These are phyloP conservation scores for Lateolabrax maculatus DNA, from an alignment of 2,797 vertebrate species.

Conservation along the genomic window DNA sequence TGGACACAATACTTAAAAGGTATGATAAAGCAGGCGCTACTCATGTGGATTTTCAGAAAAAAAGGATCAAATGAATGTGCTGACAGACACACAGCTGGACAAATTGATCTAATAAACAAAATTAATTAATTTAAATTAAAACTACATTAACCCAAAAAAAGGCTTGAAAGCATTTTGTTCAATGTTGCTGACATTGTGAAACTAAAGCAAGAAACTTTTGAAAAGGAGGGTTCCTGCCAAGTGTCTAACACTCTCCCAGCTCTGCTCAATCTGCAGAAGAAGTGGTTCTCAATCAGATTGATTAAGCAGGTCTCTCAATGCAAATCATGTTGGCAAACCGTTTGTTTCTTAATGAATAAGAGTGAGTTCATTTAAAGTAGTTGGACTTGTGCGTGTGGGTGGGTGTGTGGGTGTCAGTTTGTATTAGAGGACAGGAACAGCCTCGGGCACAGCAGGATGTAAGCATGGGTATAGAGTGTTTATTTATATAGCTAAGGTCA, in stretches of 20 bases:
- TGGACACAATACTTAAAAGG: constrained; percentile 44
- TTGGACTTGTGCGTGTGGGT: neutral
- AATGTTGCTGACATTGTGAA: neutral
- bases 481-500: constrained; percentile 22
- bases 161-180: neutral
- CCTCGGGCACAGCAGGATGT: constrained; percentile 32
- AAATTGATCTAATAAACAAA: constrained; percentile 8
- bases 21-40: constrained; percentile 9
- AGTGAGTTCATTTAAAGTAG: constrained; percentile 28
- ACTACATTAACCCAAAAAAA: neutral
- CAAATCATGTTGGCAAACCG: constrained; percentile 2
- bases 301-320: constrained; percentile 27
- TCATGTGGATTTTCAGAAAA: neutral
- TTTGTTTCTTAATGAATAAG: constrained; percentile 23
- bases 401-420: constrained; percentile 25
- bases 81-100: neutral
- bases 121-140: constrained; percentile 19
- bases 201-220: neutral
- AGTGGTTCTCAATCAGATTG: constrained; percentile 19
- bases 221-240: neutral
- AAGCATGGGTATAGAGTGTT: constrained; percentile 9
- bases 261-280: constrained; percentile 12
- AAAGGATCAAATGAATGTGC: neutral
- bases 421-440: constrained; percentile 28
- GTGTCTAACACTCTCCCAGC: neutral